Conservation (phyloP, 2,797 vertebrate species). For the Propithecus perrieri region DNA sequence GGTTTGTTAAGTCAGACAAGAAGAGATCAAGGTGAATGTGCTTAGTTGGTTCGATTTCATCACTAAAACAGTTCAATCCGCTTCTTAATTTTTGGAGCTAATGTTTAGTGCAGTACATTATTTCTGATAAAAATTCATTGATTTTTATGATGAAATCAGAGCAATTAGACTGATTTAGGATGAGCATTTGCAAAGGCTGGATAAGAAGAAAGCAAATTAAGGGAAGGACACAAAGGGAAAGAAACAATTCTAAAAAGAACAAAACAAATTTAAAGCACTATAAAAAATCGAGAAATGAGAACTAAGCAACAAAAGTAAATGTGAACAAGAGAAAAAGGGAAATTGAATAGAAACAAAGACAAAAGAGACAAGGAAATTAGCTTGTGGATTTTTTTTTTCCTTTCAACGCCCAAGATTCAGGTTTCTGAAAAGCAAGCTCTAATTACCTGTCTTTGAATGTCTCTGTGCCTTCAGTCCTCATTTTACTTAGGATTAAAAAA, state of each 20-base stretch:
- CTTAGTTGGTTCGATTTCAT: slow-evolving; percentile 13
- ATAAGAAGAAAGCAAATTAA: not conserved
- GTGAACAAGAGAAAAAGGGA: not conserved
- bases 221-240: not conserved
- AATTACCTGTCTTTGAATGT: not conserved
- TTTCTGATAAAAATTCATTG: slow-evolving; percentile 31
- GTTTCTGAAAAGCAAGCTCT: not conserved
- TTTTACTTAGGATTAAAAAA: not conserved
- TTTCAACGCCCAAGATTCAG: not conserved
- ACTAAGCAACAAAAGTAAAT: not conserved
- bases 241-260: not conserved
- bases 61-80: not conserved
- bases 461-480: not conserved
- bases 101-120: not conserved
- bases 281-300: not conserved
- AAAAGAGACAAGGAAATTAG: slow-evolving; percentile 36
- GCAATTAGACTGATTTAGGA: not conserved
- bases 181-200: not conserved
- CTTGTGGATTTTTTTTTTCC: not conserved
- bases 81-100: slow-evolving; percentile 9
- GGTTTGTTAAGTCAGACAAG: slow-evolving; percentile 10
- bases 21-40: slow-evolving; percentile 19
- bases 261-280: not conserved
- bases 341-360: not conserved
- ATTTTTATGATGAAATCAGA: slow-evolving; percentile 39